Percentiles rank a stretch among this genome's conserved stretches.
Conservation (phyloP, 2,888 invertebrate species). For the Drosophila vallismaia region DNA sequence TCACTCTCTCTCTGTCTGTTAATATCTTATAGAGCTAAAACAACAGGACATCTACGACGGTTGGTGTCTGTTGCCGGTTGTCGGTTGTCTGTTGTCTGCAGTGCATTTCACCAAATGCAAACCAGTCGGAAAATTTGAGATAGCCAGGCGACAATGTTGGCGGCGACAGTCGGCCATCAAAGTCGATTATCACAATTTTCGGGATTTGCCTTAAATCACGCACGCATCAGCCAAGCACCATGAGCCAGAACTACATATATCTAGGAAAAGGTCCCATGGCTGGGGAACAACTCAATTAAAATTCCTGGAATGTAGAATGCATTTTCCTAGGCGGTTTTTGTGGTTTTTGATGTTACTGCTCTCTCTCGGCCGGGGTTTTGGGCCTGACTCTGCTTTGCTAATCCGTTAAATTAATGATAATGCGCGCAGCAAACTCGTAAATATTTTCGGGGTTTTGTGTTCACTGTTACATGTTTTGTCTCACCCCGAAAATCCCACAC, state of each 20-base stretch:
- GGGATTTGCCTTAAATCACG: conserved; percentile 78
- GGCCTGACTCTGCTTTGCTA: conserved; percentile 42
- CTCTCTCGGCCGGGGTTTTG: conserved; percentile 14
- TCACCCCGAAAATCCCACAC: not conserved
- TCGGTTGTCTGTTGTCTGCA: conserved; percentile 1
- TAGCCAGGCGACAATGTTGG: conserved; percentile 35
- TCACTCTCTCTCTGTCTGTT: not conserved
- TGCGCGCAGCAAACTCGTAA: conserved; percentile 64
- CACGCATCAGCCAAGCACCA: conserved; percentile 40
- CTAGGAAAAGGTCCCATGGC: too few species aligned
- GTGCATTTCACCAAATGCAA: conserved; percentile 22
- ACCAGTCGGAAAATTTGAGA: conserved; percentile 3
- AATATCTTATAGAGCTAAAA: conserved; percentile 34
- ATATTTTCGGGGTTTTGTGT: conserved; percentile 27
- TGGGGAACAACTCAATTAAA: conserved; percentile 73
- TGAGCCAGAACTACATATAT: too few species aligned
- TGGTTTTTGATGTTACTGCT: conserved; percentile 50
- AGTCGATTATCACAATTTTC: conserved; percentile 75
- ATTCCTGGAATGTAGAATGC: conserved; percentile 67
- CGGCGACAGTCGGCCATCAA: conserved; percentile 66
- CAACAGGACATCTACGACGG: conserved; percentile 66
- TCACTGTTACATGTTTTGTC: not conserved
- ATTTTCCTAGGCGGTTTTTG: conserved; percentile 36
- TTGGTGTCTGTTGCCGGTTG: not conserved
- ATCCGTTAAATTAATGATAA: conserved; percentile 80